A percentile compares a stretch with the other conserved stretches of the same genome.
phyloP scores from a whole-genome alignment of 2,888 invertebrate genomes.

The Deilephila porcellus region DNA sequence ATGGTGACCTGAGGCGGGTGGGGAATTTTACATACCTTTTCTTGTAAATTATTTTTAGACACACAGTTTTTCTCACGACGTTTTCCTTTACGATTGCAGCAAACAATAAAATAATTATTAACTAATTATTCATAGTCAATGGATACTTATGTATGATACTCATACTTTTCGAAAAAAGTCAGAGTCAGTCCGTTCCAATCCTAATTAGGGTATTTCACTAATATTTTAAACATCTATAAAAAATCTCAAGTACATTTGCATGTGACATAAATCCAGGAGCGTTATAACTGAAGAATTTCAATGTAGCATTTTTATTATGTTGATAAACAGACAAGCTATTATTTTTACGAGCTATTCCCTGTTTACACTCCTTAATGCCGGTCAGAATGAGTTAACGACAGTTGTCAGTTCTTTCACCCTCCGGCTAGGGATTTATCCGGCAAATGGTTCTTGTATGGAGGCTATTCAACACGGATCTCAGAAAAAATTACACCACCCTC shows the following conservation, averaged over 20 bases:
- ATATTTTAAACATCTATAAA: too few relatives aligned
- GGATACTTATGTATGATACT: too few relatives aligned
- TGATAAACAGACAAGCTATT: conserved; percentile 62
- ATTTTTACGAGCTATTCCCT: conserved; percentile 72
- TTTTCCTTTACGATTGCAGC: too few relatives aligned
- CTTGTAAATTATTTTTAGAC: too few relatives aligned
- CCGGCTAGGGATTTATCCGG: conserved; percentile 63
- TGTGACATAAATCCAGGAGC: conserved; percentile 25
- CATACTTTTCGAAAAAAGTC: too few relatives aligned
- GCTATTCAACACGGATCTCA: conserved; percentile 57
- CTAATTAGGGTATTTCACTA: too few relatives aligned
- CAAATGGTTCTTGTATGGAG: conserved; percentile 54
- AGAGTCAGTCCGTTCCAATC: too few relatives aligned
- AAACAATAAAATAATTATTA: too few relatives aligned
- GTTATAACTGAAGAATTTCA: conserved; percentile 33
- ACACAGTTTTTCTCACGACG: too few relatives aligned
- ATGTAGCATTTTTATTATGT: conserved; percentile 44
- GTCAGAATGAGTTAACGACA: conserved; percentile 79
- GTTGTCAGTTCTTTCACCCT: conserved; percentile 77
- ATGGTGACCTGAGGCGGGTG: too few relatives aligned
- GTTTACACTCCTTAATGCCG: conserved; percentile 74
- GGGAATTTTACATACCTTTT: too few relatives aligned
- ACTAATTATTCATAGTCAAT: too few relatives aligned
- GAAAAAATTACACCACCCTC: conserved; percentile 38
- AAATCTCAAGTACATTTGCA: background rate